Evolutionary conservation across 2,888 invertebrate genomes (phyloP), one percentile per base, ranked within the genome.

Genomic region (Leptopilina syphax): DNA sequence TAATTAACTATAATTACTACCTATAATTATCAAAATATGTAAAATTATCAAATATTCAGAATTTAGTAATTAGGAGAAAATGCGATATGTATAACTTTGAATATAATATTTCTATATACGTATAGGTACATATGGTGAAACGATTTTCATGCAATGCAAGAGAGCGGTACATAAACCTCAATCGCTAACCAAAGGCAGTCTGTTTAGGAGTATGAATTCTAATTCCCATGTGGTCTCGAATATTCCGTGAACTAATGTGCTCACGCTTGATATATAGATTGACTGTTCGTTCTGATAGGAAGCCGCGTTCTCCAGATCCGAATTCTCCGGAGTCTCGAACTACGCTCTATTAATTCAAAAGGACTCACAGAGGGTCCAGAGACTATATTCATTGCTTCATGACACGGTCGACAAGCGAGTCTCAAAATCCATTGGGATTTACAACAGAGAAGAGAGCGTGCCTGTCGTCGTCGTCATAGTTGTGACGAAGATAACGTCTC

Each of bases 321-420:
- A 80, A 83, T 83, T 80, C 85, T 83, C 84, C 66, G 79, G 86
- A 84, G 84, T 80, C 82, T 77, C 82, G 82, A 79, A 82, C 81
- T 79, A 82, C 81, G 86, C 85, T 86, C 85, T 86, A 86, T 86
- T 86, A 87, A 86, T 87, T 84, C 83, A 83, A 80, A 82, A 83
- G 85, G 84, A 84, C 83, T 83, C 85, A 82, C 80, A 81, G 80
- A 81, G 80, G 81, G 84, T 82, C 81, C 84, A 83, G 80, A 81
- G 80, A 81, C 84, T 86, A 86, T 86, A 86, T 86, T 84, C 83
- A 84, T 84, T 83, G 83, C 80, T 77, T 81, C 84, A 83, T 85
- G 84, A 86, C 84, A 85, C 82, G 84, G 80, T 81, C 84, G 84
- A 86, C 82, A 84, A 81, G 83, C 83, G 83, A 83, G 81, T 78